These are phyloP conservation scores for Achatina immaculata DNA, from an alignment of 1,140 invertebrate genomes.

Conservation along the genomic window DNA sequence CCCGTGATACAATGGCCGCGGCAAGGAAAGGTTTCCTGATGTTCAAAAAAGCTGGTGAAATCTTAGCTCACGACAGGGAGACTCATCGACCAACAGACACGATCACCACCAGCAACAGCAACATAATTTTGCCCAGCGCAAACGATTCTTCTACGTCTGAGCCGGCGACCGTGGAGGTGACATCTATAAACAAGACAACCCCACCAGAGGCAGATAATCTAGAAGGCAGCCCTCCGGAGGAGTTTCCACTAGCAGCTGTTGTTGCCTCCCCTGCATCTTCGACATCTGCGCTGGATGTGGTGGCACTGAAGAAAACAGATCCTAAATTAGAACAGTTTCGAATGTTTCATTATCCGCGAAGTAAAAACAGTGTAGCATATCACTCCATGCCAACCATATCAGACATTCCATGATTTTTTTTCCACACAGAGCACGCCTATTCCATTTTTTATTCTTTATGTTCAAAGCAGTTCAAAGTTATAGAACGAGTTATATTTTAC, in stretches of 20 bases:
- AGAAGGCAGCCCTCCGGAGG: not conserved
- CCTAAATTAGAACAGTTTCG: not conserved
- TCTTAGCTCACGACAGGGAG: not conserved
- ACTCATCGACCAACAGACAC: not conserved
- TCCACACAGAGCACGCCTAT: too few species aligned
- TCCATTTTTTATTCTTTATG: too few species aligned
- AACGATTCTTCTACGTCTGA: not conserved
- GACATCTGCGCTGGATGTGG: not conserved
- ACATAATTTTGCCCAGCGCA: not conserved
- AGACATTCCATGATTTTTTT: constrained; percentile 7
- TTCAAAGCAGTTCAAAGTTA: too few species aligned
- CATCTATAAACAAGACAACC: not conserved
- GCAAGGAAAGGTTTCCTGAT: not conserved
- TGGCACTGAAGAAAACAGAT: not conserved
- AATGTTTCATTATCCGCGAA: not conserved
- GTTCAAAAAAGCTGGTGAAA: constrained; percentile 3
- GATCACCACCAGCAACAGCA: not conserved
- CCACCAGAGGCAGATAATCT: not conserved
- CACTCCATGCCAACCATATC: constrained; percentile 21
- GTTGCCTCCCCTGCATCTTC: not conserved
- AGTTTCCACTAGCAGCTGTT: too few species aligned
- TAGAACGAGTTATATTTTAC: too few species aligned
- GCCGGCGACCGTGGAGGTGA: constrained; percentile 17
- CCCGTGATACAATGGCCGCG: too few species aligned
- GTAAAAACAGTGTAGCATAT: not conserved